phyloP scores from a whole-genome alignment of 2,797 vertebrate species.

The Tiaroga cobitis region DNA sequence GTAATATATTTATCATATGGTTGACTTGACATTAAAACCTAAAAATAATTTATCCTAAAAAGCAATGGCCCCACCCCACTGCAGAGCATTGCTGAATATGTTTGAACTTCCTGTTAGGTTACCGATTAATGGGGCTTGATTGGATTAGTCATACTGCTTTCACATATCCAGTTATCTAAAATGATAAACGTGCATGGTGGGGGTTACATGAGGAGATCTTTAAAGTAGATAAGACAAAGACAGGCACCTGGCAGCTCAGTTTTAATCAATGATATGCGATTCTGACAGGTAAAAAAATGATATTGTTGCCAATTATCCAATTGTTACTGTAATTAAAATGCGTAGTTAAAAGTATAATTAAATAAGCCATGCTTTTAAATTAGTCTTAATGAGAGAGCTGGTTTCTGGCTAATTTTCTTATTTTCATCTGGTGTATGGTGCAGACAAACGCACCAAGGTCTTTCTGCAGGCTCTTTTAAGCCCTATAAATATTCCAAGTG shows the following conservation, averaged over 20 bases:
- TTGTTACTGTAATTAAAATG: conserved; percentile 1
- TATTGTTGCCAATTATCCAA: background rate
- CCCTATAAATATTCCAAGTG: conserved; percentile 41
- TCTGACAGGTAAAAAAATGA: background rate
- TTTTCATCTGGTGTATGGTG: background rate
- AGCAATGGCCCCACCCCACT: conserved; percentile 36
- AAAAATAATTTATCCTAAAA: background rate
- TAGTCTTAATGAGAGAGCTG: background rate
- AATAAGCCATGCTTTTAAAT: background rate
- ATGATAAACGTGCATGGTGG: background rate
- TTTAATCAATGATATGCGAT: background rate
- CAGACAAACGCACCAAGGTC: conserved; percentile 23
- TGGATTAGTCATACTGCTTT: conserved; percentile 20
- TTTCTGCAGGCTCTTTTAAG: conserved; percentile 8
- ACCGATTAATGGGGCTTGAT: background rate
- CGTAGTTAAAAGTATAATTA: background rate
- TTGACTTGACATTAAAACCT: background rate
- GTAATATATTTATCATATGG: background rate
- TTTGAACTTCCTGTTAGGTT: conserved; percentile 12
- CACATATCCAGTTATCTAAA: background rate
- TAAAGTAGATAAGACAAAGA: background rate
- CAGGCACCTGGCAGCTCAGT: background rate
- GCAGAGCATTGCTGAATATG: conserved; percentile 16
- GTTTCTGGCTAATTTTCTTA: background rate
- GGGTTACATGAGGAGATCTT: background rate